phyloP scores from a whole-genome alignment of 2,113 vertebrate species.

The Rhipidura dahli region DNA sequence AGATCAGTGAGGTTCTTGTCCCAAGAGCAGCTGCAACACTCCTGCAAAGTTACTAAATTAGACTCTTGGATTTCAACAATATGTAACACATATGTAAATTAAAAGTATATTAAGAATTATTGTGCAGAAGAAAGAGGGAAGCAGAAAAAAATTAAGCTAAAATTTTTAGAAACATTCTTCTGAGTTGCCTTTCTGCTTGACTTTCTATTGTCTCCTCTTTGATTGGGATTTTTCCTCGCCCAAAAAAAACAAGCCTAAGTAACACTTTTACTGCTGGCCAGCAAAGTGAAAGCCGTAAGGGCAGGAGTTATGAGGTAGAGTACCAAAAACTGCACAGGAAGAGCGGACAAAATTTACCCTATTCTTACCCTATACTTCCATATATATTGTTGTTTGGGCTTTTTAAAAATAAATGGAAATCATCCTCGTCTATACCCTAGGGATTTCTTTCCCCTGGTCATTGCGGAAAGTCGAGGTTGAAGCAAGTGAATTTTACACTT shows the following conservation, averaged over 20 bases:
- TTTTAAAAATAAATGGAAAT: neutral
- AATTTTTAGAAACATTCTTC: neutral
- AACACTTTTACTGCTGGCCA: neutral
- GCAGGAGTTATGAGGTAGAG: neutral
- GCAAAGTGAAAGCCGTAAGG: neutral
- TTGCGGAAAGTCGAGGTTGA: neutral
- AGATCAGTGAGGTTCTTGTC: neutral
- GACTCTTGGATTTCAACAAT: neutral
- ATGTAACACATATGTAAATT: neutral
- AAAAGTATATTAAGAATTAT: neutral
- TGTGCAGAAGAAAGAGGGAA: neutral
- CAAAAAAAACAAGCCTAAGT: neutral
- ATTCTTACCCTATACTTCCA: neutral
- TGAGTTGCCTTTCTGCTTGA: neutral
- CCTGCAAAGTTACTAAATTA: neutral
- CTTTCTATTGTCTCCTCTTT: neutral
- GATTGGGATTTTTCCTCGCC: neutral
- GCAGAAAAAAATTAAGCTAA: neutral
- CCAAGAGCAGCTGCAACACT: neutral
- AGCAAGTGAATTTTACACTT: conserved; percentile 53
- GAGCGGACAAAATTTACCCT: neutral
- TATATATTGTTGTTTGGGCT: neutral
- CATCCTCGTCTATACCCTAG: neutral
- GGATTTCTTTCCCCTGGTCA: neutral
- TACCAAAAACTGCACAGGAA: neutral